These are phyloP conservation scores for Epinephelus lanceolatus DNA, from an alignment of 2,113 vertebrate genomes.

Conservation along the genomic window DNA sequence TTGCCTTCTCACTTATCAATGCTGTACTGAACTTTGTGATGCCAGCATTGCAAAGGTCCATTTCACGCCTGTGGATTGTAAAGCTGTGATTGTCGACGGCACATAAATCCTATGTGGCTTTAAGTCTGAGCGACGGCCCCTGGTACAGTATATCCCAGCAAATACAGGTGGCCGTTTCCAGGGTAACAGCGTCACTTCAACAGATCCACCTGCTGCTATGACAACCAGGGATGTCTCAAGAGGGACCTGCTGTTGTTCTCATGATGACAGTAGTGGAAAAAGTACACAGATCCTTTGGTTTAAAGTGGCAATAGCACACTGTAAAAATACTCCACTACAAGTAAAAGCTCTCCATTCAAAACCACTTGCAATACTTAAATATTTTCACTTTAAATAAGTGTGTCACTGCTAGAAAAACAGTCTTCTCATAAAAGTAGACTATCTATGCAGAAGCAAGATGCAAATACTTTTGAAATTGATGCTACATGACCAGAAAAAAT, in stretches of 20 bases:
- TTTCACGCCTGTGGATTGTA: conserved; percentile 10
- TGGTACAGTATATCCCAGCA: conserved; percentile 13
- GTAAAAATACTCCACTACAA: too few species aligned
- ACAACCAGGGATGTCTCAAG: conserved; percentile 18
- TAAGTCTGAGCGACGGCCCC: not conserved
- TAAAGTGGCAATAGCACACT: too few species aligned
- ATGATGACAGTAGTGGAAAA: too few species aligned
- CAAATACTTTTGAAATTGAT: too few species aligned
- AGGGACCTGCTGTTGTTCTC: conserved; percentile 12
- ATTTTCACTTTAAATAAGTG: too few species aligned
- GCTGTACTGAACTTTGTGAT: conserved; percentile 71
- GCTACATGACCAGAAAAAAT: too few species aligned
- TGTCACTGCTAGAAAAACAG: too few species aligned
- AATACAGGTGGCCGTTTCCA: conserved; percentile 4
- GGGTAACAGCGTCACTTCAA: conserved; percentile 18
- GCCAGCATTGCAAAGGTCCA: conserved; percentile 6
- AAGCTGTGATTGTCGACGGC: conserved; percentile 23
- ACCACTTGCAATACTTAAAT: too few species aligned
- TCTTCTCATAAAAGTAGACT: too few species aligned
- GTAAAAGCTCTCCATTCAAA: too few species aligned
- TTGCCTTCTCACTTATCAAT: conserved; percentile 69
- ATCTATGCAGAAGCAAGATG: too few species aligned
- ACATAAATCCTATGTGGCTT: conserved; percentile 34
- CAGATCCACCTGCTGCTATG: conserved; percentile 36
- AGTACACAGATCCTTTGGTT: too few species aligned